Evolutionary conservation across 2,888 invertebrate genomes (phyloP).

Genomic region (Brachylomia viminalis): DNA sequence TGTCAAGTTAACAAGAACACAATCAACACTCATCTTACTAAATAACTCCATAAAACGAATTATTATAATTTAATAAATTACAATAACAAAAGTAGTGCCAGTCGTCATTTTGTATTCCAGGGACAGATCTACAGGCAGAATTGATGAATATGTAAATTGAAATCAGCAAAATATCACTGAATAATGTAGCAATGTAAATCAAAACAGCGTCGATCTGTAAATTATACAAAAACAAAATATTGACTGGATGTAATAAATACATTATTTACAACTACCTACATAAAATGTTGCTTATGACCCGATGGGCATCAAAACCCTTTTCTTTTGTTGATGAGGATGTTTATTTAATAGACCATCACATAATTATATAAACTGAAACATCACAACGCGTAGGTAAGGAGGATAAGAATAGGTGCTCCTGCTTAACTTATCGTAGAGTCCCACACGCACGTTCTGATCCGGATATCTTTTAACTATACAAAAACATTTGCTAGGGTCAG

Average conservation of each 20-base stretch:
- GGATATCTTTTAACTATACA: not conserved
- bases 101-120: constrained; percentile 48
- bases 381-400: not conserved
- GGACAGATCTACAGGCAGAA: constrained; percentile 45
- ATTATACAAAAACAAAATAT: constrained; percentile 60
- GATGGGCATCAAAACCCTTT: constrained; percentile 6
- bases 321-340: not conserved
- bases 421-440: no score
- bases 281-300: not conserved
- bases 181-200: constrained; percentile 58
- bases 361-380: not conserved
- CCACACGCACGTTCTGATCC: no score
- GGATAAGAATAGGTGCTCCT: no score
- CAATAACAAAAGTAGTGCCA: constrained; percentile 41
- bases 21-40: not conserved
- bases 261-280: constrained; percentile 29
- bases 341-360: not conserved
- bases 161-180: constrained; percentile 53
- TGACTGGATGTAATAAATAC: constrained; percentile 37
- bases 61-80: constrained; percentile 30
- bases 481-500: constrained; percentile 11
- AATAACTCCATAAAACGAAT: constrained; percentile 20
- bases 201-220: constrained; percentile 44
- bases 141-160: constrained; percentile 59
- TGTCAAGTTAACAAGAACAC: not conserved